Evolutionary conservation across 2,888 invertebrate species (phyloP), one percentile per base, ranked within the genome.

Genomic region (Coenonympha arcania): DNA sequence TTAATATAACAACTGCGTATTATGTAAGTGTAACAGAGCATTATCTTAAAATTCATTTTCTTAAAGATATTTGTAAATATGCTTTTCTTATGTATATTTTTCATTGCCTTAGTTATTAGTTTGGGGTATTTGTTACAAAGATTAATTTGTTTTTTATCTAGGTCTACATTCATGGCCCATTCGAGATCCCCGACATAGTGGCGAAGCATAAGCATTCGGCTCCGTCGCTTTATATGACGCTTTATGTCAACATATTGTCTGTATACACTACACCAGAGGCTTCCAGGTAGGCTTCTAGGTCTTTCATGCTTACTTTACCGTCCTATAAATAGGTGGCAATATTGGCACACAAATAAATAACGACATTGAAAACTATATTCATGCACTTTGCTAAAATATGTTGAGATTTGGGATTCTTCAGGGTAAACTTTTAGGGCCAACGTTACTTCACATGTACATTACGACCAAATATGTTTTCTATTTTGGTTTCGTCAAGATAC

Each of bases 101-200:
- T 28, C 1, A 3, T 28, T 28, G 4, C 2, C 11, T 4, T 31
- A 1, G 16, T 33, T 8, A 1, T 33, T 4, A 16, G 15, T 33
- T 4, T 16, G 16, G 9, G 8, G 16, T 13, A 26, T 9, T n/a
- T n/a, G n/a, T n/a, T n/a, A n/a, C n/a, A n/a, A 26, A 26, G 8
- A 33, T 8, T 16, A 15, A 15, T 2, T 13, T 13, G 15, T 6
- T 13, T 13, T 6, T 31, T 6, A 6, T 46, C 6, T 50, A 91
- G 90, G 86, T 88, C 1, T 90, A 87, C 59, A 68, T 92, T 36
- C 92, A 93, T 59, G 91, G 91, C 0, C 89, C 92, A 0, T 76
- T 87, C 18, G 93, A 93, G 75, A 87, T 90, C 0, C 90, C 91
- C 0, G 92, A 91, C 61, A 87, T 91, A 36, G 88, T 90, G 0